Percentiles rank a stretch among this genome's conserved stretches.
Conservation (phyloP, 1,140 invertebrate genomes). For the Megalonaias nervosa region DNA sequence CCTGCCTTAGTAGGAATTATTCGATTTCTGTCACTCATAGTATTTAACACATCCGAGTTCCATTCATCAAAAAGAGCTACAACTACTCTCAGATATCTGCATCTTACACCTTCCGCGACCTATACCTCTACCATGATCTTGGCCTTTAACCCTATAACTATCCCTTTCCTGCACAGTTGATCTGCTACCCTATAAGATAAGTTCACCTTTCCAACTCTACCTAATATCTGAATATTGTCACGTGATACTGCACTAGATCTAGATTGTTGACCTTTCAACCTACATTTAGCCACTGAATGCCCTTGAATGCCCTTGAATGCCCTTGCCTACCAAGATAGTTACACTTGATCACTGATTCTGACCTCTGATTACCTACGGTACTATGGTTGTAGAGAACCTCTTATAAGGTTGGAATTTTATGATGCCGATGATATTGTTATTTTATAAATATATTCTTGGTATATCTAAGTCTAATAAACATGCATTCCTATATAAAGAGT, state of each 20-base stretch:
- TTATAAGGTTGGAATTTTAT: too few species aligned
- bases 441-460: too few species aligned
- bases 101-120: background rate
- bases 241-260: background rate
- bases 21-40: background rate
- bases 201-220: background rate
- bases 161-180: too few species aligned
- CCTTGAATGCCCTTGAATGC: background rate
- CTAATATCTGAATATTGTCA: too few species aligned
- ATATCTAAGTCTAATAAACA: too few species aligned
- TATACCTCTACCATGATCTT: background rate
- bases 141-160: background rate
- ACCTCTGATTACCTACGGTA: background rate
- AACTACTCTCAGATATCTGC: background rate
- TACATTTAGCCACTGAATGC: background rate
- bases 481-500: too few species aligned
- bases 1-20: slow-evolving; percentile 3
- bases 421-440: too few species aligned
- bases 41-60: background rate
- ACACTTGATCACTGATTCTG: background rate
- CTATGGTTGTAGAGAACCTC: background rate
- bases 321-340: background rate
- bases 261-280: background rate
- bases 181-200: too few species aligned
- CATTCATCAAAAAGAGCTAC: background rate